Evolutionary conservation across 2,797 vertebrate species (phyloP).

Genomic region (Dromococcyx pavoninus): DNA sequence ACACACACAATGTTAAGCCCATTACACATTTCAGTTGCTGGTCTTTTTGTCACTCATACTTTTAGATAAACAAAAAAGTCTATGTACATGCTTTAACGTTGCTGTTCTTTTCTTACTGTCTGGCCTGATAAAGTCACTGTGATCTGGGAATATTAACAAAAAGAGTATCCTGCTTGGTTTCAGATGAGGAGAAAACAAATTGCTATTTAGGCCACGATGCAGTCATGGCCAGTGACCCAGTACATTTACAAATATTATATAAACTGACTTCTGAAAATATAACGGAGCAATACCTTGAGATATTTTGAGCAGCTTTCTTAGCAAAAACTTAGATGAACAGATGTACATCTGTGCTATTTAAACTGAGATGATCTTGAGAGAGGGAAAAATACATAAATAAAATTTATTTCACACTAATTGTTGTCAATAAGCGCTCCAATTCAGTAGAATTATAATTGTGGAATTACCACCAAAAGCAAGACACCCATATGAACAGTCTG

Average conservation of each 20-base stretch:
- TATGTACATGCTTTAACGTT: not conserved
- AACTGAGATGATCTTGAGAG: too few species aligned
- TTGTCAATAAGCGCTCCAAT: too few species aligned
- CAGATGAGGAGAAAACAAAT: not conserved
- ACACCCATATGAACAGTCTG: too few species aligned
- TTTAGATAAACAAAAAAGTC: not conserved
- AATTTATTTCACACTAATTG: too few species aligned
- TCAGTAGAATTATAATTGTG: too few species aligned
- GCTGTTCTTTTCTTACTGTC: not conserved
- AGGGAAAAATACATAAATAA: too few species aligned
- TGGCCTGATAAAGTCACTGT: not conserved
- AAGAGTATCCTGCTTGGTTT: not conserved
- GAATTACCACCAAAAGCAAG: too few species aligned
- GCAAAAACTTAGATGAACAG: too few species aligned
- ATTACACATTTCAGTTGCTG: not conserved
- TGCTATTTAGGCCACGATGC: not conserved
- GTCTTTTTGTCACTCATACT: not conserved
- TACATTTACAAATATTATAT: not conserved
- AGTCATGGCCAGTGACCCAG: not conserved
- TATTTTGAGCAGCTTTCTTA: not conserved
- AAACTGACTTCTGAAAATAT: not conserved
- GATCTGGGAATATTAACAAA: not conserved
- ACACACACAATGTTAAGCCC: too few species aligned
- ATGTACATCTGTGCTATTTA: too few species aligned
- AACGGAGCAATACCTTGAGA: not conserved